phyloP scores from a whole-genome alignment of 2,888 invertebrate species.

The Apotomis betuletana region DNA sequence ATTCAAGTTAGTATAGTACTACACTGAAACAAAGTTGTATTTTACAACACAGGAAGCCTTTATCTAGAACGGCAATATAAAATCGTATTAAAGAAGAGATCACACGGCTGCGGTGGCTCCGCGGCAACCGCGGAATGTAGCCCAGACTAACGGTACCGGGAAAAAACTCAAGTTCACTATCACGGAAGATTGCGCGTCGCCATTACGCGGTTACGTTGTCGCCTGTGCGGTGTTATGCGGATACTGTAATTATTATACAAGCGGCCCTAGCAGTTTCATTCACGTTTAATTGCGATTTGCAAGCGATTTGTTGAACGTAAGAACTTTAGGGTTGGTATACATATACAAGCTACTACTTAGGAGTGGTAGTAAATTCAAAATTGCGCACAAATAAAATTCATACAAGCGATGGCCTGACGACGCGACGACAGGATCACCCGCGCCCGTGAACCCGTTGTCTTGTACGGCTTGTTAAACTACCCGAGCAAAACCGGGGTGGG shows the following conservation, averaged over 20 bases:
- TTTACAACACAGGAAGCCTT: constrained; percentile 35
- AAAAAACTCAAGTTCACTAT: constrained; percentile 83
- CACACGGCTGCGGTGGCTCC: constrained; percentile 63
- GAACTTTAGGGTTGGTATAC: no score
- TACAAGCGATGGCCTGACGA: no score
- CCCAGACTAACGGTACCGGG: constrained; percentile 79
- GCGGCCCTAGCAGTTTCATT: constrained; percentile 30
- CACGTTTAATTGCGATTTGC: background rate
- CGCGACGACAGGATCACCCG: no score
- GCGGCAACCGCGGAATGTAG: constrained; percentile 79
- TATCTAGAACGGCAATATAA: constrained; percentile 38
- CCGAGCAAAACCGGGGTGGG: no score
- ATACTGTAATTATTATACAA: constrained; percentile 63
- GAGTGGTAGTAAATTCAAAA: no score
- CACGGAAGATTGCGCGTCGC: constrained; percentile 79
- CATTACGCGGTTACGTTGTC: constrained; percentile 79
- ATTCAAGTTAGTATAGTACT: no score
- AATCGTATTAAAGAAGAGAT: constrained; percentile 31
- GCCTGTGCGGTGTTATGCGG: constrained; percentile 57
- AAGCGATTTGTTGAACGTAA: no score
- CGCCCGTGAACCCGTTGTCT: no score
- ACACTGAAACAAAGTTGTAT: background rate
- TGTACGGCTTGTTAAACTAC: no score
- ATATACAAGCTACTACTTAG: no score
- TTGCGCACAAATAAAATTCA: no score